phyloP scores from a whole-genome alignment of 1,140 invertebrate genomes.

The Drepana arcuata region DNA sequence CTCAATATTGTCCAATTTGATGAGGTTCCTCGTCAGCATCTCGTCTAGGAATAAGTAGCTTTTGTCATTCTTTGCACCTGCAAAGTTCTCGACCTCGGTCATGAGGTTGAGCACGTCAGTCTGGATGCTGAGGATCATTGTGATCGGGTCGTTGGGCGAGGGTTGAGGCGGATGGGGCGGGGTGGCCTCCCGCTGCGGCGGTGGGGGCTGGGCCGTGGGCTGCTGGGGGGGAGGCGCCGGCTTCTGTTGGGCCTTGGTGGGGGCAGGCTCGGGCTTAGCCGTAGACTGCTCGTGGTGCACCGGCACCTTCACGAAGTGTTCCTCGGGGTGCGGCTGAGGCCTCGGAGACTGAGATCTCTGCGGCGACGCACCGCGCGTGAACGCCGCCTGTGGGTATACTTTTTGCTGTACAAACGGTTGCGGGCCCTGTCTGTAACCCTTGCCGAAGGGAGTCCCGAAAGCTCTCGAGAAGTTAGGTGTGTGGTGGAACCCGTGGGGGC shows the following conservation, averaged over 20 bases:
- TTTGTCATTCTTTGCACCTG: constrained; percentile 84
- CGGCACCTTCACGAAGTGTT: constrained; percentile 48
- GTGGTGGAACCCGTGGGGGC: constrained; percentile 39
- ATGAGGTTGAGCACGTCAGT: constrained; percentile 85
- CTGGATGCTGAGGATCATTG: constrained; percentile 85
- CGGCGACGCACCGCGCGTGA: constrained; percentile 44
- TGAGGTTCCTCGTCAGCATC: constrained; percentile 93
- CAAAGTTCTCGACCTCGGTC: constrained; percentile 83
- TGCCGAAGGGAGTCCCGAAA: constrained; percentile 57
- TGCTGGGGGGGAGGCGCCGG: constrained; percentile 28
- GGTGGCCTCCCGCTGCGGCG: constrained; percentile 27
- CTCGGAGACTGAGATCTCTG: constrained; percentile 60
- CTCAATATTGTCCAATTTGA: constrained; percentile 93
- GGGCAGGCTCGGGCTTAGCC: constrained; percentile 47
- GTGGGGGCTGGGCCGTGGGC: constrained; percentile 26
- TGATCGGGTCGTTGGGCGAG: constrained; percentile 78
- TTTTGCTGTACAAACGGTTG: constrained; percentile 58
- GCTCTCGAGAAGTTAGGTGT: constrained; percentile 52
- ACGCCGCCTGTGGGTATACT: constrained; percentile 49
- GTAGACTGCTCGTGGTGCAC: constrained; percentile 42
- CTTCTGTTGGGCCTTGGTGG: constrained; percentile 44
- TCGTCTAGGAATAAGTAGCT: constrained; percentile 92
- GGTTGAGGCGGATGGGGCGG: constrained; percentile 39
- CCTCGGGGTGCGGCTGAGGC: constrained; percentile 55
- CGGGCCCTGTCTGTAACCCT: constrained; percentile 46